phyloP scores from a whole-genome alignment of 2,797 vertebrate genomes.

The Neolamprologus multifasciatus region DNA sequence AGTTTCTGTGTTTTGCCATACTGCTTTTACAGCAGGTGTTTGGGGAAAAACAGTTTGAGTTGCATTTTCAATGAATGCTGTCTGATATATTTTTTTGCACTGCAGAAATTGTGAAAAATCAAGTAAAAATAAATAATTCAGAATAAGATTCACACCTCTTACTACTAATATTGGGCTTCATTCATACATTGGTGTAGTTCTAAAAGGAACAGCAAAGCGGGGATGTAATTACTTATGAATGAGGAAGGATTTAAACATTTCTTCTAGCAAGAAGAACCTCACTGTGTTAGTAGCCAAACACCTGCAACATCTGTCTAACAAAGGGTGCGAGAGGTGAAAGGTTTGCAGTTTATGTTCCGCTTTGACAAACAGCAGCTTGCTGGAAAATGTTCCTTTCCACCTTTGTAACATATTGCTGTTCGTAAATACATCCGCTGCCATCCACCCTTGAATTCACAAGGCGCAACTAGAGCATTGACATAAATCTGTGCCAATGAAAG shows the following conservation, averaged over 20 bases:
- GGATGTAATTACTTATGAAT: not conserved
- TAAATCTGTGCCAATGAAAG: conserved; percentile 67
- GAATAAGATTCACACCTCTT: not conserved
- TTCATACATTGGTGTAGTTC: not conserved
- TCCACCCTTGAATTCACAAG: conserved; percentile 44
- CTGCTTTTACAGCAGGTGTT: not conserved
- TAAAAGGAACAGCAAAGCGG: not conserved
- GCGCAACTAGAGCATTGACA: conserved; percentile 36
- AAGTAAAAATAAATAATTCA: not conserved
- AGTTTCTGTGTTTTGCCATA: not conserved
- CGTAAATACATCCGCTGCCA: conserved; percentile 35
- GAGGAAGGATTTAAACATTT: not conserved
- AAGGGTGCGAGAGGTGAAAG: not conserved
- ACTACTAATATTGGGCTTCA: not conserved
- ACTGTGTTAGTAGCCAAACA: conserved; percentile 36
- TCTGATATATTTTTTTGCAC: not conserved
- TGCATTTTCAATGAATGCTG: not conserved
- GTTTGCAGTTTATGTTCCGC: not conserved
- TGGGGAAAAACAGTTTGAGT: not conserved
- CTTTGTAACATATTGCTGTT: conserved; percentile 5
- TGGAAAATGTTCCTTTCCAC: not conserved
- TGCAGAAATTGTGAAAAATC: not conserved
- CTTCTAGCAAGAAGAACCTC: not conserved
- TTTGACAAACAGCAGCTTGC: not conserved
- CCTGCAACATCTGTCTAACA: not conserved